Base-by-base conservation (phyloP, 1,140 invertebrate species). In the Vanessa tameamea region DNA sequence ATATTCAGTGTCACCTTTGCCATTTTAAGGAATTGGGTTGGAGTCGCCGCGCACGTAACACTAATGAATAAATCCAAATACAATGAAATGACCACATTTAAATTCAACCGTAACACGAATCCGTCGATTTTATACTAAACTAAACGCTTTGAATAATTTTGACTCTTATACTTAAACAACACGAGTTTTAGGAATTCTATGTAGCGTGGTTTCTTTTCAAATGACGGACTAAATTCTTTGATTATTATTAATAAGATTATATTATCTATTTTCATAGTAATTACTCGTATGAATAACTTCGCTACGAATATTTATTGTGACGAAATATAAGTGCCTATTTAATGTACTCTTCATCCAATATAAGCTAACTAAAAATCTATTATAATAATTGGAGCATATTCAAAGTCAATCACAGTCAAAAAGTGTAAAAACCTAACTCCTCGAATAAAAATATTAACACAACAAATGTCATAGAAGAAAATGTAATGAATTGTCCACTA, bases 21-120 rank as follows among this genome's bases (percentile, higher is more conserved):
- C 72, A 73, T 67, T 80, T 76, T 77, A 70, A 78, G 68, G 63
- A 79, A 77, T 80, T 76, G 68, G 71, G 69, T 69, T 78, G 69
- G 69, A 74, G 67, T n/a, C 5, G 13, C 23, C 11, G 8, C 57
- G 57, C 77, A 77, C 47, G 69, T 75, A 79, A 73, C 57, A 51
- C 73, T 37, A n/a, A 78, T 77, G 72, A 80, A 82, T 80, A 81
- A 78, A 70, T 73, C 75, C 72, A 77, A 78, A 82, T 83, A 75
- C 74, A 69, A 76, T 73, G 73, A 77, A 85, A 79, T 82, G 53
- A 64, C 65, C 78, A 61, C 76, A 84, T 82, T 84, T 82, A 78
- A 70, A 84, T 82, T 82, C 81, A 53, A 67, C 37, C 50, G 59
- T 51, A 47, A 73, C 63, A 47, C 15, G 63, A 64, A 64, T 64